Evolutionary conservation across 1,140 invertebrate genomes (phyloP).

Genomic region (Papilio glaucus): DNA sequence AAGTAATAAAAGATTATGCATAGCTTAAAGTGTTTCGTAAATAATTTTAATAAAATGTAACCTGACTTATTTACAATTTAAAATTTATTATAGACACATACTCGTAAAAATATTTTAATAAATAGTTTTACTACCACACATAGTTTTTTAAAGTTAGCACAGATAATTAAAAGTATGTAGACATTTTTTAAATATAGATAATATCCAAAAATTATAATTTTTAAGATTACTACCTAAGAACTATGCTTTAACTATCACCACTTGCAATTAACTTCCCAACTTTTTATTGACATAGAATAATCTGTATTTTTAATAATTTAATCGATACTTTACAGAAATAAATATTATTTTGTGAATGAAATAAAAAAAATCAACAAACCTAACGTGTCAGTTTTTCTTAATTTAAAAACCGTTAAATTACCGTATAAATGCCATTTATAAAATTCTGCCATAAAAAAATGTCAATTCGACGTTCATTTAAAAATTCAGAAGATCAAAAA

Average conservation of each 20-base stretch:
- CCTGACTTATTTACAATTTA: slow-evolving; percentile 4
- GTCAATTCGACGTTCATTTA: no score
- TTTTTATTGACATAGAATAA: background rate
- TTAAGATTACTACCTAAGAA: slow-evolving; percentile 6
- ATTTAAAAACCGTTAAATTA: background rate
- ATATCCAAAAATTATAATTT: slow-evolving; percentile 36
- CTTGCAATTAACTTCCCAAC: slow-evolving; percentile 28
- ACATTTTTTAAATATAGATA: slow-evolving; percentile 19
- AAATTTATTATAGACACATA: slow-evolving; percentile 2
- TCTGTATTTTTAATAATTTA: background rate
- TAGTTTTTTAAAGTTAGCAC: background rate
- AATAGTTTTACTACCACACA: slow-evolving; percentile 15
- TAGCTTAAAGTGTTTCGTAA: background rate
- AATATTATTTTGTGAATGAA: no score
- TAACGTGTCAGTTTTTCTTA: background rate
- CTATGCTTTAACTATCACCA: slow-evolving; percentile 34
- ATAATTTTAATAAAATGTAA: slow-evolving; percentile 8
- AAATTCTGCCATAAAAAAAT: background rate
- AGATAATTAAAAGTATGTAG: slow-evolving; percentile 11
- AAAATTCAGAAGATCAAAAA: background rate
- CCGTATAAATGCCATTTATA: background rate
- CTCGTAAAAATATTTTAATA: slow-evolving; percentile 14
- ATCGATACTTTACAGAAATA: background rate
- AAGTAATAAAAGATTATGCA: no score
- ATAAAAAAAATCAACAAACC: background rate